Evolutionary conservation across 1,140 invertebrate species (phyloP).

Genomic region (Drosophila lini): DNA sequence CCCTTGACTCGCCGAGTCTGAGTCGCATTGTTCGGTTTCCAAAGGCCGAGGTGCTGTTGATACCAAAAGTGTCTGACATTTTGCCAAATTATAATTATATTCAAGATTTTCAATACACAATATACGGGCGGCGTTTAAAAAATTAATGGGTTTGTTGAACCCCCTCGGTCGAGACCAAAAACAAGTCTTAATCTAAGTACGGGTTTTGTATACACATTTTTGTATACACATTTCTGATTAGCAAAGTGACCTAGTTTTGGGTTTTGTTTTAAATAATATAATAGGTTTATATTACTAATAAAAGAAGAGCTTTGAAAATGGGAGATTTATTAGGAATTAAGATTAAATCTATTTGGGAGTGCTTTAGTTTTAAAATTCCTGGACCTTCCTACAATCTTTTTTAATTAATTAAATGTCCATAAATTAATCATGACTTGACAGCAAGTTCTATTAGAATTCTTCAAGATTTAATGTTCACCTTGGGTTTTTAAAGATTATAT

Average conservation of each 20-base stretch:
- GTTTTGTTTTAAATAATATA: neutral
- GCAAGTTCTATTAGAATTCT: neutral
- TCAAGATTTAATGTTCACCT: neutral
- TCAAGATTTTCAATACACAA: conserved; percentile 33
- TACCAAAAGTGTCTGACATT: conserved; percentile 41
- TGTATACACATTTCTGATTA: conserved; percentile 29
- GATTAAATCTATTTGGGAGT: neutral
- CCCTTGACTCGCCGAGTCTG: conserved; percentile 22
- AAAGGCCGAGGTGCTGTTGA: conserved; percentile 47
- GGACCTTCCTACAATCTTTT: accelerated
- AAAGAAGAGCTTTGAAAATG: no score
- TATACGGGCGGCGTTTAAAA: conserved; percentile 53
- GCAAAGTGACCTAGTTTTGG: conserved; percentile 30
- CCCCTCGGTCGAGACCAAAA: conserved; percentile 17
- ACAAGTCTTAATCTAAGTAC: conserved; percentile 42
- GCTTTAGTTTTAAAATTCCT: neutral
- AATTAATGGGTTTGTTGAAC: conserved; percentile 70
- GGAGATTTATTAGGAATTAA: no score
- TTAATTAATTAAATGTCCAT: neutral
- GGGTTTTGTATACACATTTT: conserved; percentile 17
- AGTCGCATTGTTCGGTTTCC: conserved; percentile 4
- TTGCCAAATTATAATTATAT: conserved; percentile 33
- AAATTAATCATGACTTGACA: neutral
- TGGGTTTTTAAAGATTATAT: neutral
- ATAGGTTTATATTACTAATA: neutral